Conservation (phyloP, 2,888 invertebrate species). For the Linyphia triangularis region DNA sequence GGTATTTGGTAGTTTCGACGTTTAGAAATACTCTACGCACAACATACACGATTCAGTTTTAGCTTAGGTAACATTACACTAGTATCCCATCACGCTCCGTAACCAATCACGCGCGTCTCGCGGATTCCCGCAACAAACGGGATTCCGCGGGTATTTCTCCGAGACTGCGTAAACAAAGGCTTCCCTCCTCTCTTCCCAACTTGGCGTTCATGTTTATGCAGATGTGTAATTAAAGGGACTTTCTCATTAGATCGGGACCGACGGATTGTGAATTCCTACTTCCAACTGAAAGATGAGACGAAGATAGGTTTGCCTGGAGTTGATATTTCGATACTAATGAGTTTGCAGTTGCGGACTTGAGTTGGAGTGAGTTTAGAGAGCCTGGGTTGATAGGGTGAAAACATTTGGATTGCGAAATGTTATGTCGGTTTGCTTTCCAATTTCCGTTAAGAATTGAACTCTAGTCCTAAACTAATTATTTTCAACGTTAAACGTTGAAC, state of each 20-base stretch:
- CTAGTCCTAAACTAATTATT: too few species aligned
- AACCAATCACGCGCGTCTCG: conserved; percentile 11
- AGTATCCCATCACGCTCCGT: background rate
- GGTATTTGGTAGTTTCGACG: too few species aligned
- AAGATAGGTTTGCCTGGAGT: background rate
- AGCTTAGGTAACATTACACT: background rate
- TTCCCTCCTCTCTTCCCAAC: conserved; percentile 2
- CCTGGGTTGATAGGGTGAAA: too few species aligned
- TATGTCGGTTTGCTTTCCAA: too few species aligned
- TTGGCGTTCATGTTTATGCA: conserved; percentile 63
- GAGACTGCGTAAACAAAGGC: conserved; percentile 48
- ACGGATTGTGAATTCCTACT: background rate
- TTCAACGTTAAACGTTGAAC: too few species aligned
- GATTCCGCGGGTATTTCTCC: conserved; percentile 17
- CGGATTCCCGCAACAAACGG: background rate
- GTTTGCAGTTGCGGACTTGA: background rate
- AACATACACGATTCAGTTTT: too few species aligned
- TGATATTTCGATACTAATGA: conserved; percentile 11
- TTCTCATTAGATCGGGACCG: conserved; percentile 54
- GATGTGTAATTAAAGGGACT: conserved; percentile 68
- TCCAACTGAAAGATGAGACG: background rate
- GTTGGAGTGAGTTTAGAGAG: too few species aligned
- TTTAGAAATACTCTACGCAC: too few species aligned
- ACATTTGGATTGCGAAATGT: too few species aligned
- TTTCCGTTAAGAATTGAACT: too few species aligned